Conservation (phyloP, 1,140 invertebrate genomes). For the Drosophila saltans region DNA sequence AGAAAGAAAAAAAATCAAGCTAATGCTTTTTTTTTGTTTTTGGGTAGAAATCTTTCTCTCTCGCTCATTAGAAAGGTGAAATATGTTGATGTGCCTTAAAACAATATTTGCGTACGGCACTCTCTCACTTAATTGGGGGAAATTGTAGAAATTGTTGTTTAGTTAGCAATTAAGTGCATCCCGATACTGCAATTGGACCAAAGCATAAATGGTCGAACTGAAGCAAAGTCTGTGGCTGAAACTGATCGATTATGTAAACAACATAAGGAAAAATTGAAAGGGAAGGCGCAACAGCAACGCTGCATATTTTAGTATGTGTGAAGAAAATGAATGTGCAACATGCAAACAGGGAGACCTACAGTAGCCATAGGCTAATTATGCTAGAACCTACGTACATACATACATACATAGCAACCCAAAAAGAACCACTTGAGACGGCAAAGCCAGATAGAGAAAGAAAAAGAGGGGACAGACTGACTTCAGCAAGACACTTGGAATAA, state of each 20-base stretch:
- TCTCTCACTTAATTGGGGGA: constrained; percentile 14
- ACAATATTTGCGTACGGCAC: constrained; percentile 67
- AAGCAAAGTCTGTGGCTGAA: constrained; percentile 23
- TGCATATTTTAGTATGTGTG: constrained; percentile 73
- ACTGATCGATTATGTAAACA: constrained; percentile 73
- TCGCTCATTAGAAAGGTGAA: constrained; percentile 59
- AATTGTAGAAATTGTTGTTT: constrained; percentile 53
- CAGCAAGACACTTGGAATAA: constrained; percentile 65
- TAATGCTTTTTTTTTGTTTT: constrained; percentile 19
- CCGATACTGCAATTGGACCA: constrained; percentile 43
- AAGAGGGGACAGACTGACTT: constrained; percentile 35
- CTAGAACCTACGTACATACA: constrained; percentile 25
- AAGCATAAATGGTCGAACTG: constrained; percentile 27
- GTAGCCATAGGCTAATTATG: constrained; percentile 73
- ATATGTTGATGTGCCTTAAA: constrained; percentile 78
- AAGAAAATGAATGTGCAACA: constrained; percentile 70
- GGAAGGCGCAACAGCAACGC: constrained; percentile 31
- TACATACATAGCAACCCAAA: neutral
- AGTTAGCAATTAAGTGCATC: constrained; percentile 73
- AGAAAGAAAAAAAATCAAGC: constrained; percentile 37
- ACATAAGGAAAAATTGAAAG: neutral
- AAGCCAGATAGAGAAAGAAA: neutral
- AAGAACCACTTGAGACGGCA: constrained; percentile 40
- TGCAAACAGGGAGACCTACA: constrained; percentile 50
- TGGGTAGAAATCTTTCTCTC: constrained; percentile 1